These are phyloP conservation scores for Leistus spinibarbis DNA, from an alignment of 2,888 invertebrate species.

Conservation along the genomic window DNA sequence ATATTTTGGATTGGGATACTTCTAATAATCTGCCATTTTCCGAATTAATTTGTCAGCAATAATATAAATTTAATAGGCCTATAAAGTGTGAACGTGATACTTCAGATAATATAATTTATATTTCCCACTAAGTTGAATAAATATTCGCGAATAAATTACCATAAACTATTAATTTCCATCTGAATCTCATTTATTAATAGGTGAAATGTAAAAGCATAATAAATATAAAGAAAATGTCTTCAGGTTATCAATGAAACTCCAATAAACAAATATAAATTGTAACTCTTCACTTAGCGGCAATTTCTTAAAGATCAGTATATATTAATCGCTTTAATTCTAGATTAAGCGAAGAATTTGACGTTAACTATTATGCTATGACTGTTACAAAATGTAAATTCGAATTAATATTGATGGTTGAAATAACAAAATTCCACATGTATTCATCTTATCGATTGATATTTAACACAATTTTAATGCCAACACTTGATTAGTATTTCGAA, in stretches of 20 bases:
- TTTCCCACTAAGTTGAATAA: not conserved
- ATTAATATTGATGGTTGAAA: not conserved
- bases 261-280: not conserved
- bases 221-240: not conserved
- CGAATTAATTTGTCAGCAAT: no score
- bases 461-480: not conserved
- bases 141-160: not conserved
- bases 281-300: not conserved
- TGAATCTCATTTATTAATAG: not conserved
- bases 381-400: not conserved
- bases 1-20: no score
- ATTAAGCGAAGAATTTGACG: not conserved
- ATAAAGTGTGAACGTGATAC: not conserved
- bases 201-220: not conserved
- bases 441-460: not conserved
- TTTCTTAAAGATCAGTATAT: no score
- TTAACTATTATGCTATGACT: not conserved
- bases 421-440: not conserved
- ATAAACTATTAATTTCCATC: not conserved
- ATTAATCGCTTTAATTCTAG: not conserved
- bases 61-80: not conserved
- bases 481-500: not conserved
- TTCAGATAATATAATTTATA: not conserved
- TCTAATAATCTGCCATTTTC: no score
- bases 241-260: not conserved